Percentiles rank a stretch among this genome's conserved stretches.
These are phyloP conservation scores for Bombus haemorrhoidalis DNA, from an alignment of 1,140 invertebrate species.

Conservation along the genomic window DNA sequence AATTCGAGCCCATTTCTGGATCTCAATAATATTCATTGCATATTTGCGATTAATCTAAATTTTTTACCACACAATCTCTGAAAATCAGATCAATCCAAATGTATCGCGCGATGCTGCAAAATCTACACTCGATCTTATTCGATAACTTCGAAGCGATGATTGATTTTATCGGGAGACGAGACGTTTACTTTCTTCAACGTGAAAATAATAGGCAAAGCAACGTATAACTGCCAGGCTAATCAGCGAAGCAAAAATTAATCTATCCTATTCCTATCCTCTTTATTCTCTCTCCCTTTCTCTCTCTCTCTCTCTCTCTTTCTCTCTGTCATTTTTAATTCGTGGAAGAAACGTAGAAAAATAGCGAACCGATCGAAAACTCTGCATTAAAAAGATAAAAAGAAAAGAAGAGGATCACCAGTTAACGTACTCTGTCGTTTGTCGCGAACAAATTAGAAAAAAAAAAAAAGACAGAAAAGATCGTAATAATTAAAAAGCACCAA, in stretches of 20 bases:
- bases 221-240: conserved; percentile 69
- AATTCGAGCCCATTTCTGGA: too few relatives aligned
- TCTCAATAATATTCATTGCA: not conserved
- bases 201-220: conserved; percentile 67
- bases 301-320: too few relatives aligned
- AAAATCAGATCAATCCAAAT: conserved; percentile 39
- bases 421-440: conserved; percentile 17
- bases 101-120: conserved; percentile 29
- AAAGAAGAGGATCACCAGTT: conserved; percentile 56
- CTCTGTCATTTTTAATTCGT: not conserved
- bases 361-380: conserved; percentile 62
- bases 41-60: not conserved
- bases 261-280: not conserved
- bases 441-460: not conserved
- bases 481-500: not conserved
- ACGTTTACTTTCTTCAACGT: conserved; percentile 31
- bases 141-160: conserved; percentile 21
- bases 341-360: conserved; percentile 45
- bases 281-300: not conserved
- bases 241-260: conserved; percentile 66
- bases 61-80: too few relatives aligned
- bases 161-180: conserved; percentile 17
- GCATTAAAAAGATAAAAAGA: conserved; percentile 35
- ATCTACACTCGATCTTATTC: conserved; percentile 28
- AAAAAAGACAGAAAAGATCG: not conserved